These are phyloP conservation scores for Dromius quadrimaculatus DNA, from an alignment of 2,888 invertebrate genomes.

Conservation along the genomic window DNA sequence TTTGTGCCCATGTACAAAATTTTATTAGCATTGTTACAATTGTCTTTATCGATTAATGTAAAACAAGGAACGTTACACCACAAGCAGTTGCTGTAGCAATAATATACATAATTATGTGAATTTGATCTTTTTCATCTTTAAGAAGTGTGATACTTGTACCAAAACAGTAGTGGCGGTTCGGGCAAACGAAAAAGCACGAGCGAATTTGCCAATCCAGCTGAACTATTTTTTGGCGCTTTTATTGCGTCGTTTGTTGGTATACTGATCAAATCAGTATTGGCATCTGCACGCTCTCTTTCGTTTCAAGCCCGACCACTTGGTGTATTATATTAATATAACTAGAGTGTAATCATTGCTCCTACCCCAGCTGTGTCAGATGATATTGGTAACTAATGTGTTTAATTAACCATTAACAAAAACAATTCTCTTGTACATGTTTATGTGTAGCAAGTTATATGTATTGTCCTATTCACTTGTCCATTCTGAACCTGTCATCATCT, in stretches of 20 bases:
- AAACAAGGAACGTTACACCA: constrained; percentile 52
- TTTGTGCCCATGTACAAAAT: constrained; percentile 52
- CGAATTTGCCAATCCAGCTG: neutral
- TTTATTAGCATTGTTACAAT: constrained; percentile 52
- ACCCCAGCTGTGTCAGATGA: constrained; percentile 50
- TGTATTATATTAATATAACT: constrained; percentile 48
- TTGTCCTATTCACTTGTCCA: constrained; percentile 33
- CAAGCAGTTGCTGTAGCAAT: constrained; percentile 69
- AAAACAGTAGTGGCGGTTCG: constrained; percentile 48
- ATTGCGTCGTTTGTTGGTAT: constrained; percentile 4
- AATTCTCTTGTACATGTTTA: constrained; percentile 51
- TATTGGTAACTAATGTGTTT: constrained; percentile 48
- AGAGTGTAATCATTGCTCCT: constrained; percentile 51
- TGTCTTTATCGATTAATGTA: constrained; percentile 51
- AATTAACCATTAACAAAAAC: constrained; percentile 48
- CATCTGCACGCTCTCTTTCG: constrained; percentile 35
- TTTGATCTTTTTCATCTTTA: constrained; percentile 57
- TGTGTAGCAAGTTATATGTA: constrained; percentile 49
- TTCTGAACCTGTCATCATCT: constrained; percentile 33
- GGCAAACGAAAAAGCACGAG: constrained; percentile 18
- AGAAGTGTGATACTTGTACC: constrained; percentile 59
- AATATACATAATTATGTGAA: constrained; percentile 59
- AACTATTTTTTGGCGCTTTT: constrained; percentile 5
- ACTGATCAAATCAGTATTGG: constrained; percentile 15
- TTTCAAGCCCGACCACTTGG: constrained; percentile 39